phyloP scores from a whole-genome alignment of 2,113 vertebrate species.

The Sula dactylatra region DNA sequence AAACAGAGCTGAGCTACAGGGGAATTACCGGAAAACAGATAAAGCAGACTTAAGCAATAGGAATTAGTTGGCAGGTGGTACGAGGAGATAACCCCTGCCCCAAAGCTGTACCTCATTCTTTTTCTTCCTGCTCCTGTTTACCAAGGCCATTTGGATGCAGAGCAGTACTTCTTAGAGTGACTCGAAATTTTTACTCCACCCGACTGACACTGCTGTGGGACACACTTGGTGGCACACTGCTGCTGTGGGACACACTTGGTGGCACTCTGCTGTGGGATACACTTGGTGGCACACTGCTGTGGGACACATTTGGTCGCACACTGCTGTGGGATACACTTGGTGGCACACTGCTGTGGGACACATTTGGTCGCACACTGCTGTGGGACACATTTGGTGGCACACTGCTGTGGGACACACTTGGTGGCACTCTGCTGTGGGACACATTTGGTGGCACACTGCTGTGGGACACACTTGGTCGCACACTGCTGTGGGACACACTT shows the following conservation, averaged over 20 bases:
- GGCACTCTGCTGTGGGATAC: neutral
- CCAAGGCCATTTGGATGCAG: slow-evolving; percentile 24
- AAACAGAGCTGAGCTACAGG: neutral
- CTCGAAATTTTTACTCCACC: slow-evolving; percentile 7
- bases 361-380: neutral
- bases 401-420: neutral
- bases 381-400: neutral
- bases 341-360: neutral
- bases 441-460: neutral
- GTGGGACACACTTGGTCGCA: neutral
- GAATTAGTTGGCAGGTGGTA: neutral
- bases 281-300: neutral
- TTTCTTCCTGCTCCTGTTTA: neutral
- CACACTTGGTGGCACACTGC: neutral
- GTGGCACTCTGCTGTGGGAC: neutral
- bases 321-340: neutral
- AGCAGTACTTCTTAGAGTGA: neutral
- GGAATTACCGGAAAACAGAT: neutral
- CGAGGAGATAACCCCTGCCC: neutral
- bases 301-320: neutral
- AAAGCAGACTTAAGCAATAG: neutral
- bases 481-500: accelerated
- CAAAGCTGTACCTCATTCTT: neutral
- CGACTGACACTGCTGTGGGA: neutral
- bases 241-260: neutral